Percentiles rank a stretch among this genome's conserved stretches.
phyloP scores from a whole-genome alignment of 1,140 invertebrate species.

The Hylaeus volcanicus region DNA sequence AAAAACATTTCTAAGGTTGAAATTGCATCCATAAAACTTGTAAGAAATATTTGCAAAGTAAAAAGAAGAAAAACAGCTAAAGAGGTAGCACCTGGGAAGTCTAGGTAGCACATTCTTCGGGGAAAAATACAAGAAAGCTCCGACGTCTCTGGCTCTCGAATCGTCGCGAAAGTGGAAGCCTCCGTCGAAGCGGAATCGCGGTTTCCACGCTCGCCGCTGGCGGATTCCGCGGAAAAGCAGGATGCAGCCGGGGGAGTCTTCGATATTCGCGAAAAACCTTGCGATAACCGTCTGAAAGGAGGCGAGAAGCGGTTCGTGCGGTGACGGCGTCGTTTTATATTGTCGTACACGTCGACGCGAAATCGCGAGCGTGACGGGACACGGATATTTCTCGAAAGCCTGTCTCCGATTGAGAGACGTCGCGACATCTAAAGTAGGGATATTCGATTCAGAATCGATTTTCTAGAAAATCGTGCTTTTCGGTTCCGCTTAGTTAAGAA shows the following conservation, averaged over 20 bases:
- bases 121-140: no score
- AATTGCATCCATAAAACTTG: no score
- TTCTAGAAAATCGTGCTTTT: no score
- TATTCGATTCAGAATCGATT: no score
- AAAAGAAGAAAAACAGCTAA: no score
- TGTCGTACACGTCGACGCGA: background rate
- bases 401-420: background rate
- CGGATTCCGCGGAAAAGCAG: background rate
- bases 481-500: no score
- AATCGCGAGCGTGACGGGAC: background rate
- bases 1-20: no score
- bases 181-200: slow-evolving; percentile 22
- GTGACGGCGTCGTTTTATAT: slow-evolving; percentile 29
- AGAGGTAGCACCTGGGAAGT: no score
- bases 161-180: background rate
- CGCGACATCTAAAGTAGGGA: background rate
- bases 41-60: no score
- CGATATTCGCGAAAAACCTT: slow-evolving; percentile 33
- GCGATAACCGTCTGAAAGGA: slow-evolving; percentile 7
- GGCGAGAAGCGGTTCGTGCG: slow-evolving; percentile 4
- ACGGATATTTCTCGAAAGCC: slow-evolving; percentile 10
- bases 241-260: background rate
- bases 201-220: slow-evolving; percentile 7
- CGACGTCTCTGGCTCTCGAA: background rate
- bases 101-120: no score